Percentiles rank a stretch among this genome's conserved stretches.
These are phyloP conservation scores for Brachyistius frenatus DNA, from an alignment of 2,113 vertebrate genomes.

Conservation along the genomic window DNA sequence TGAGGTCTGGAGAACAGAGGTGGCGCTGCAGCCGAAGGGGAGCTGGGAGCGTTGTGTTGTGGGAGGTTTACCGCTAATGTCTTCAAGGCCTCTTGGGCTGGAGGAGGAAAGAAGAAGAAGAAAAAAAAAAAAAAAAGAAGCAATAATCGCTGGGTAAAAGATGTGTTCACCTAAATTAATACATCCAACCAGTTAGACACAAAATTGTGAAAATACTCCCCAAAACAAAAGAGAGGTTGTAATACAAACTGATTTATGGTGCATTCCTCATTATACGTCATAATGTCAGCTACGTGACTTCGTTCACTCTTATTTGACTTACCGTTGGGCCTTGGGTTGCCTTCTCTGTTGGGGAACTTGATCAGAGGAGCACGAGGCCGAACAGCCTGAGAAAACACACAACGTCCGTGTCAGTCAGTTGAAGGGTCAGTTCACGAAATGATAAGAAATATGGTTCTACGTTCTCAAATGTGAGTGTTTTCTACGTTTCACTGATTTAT, in stretches of 20 bases:
- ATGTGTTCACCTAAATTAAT: background rate
- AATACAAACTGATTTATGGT: background rate
- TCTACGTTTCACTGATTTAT: too few relatives aligned
- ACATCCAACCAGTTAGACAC: background rate
- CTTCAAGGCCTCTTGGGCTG: slow-evolving; percentile 80
- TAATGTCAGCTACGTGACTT: background rate
- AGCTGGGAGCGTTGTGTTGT: slow-evolving; percentile 49
- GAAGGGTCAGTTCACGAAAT: too few relatives aligned
- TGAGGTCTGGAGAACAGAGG: slow-evolving; percentile 61
- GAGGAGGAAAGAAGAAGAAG: background rate
- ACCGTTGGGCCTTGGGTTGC: slow-evolving; percentile 77
- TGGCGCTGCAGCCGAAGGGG: slow-evolving; percentile 34
- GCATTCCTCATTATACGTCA: too few relatives aligned
- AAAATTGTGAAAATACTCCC: background rate
- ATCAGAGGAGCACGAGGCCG: slow-evolving; percentile 84
- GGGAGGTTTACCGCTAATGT: slow-evolving; percentile 48
- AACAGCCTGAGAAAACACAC: slow-evolving; percentile 75
- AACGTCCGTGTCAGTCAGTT: background rate
- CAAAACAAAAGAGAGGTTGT: background rate
- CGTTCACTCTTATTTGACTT: slow-evolving; percentile 34
- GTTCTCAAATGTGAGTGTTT: too few relatives aligned
- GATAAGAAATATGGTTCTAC: too few relatives aligned
- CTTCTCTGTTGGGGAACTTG: slow-evolving; percentile 83
- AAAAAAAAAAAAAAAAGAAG: background rate
- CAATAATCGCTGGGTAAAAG: background rate